Base-by-base conservation (phyloP, 1,140 invertebrate species). In the Stegodyphus mimosarum region DNA sequence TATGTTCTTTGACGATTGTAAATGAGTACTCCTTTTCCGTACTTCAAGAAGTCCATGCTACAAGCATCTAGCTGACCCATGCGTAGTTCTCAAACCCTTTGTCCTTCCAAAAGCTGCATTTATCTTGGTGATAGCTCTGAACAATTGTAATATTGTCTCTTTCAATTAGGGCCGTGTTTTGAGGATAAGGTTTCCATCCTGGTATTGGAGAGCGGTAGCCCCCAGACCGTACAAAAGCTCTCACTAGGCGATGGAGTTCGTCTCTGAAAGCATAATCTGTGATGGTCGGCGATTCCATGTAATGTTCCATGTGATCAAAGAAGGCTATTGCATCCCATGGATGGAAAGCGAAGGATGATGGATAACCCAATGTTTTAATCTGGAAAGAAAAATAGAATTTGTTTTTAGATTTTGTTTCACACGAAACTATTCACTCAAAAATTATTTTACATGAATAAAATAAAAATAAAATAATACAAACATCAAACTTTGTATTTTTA, bases 261-360 rank as follows among this genome's bases (percentile, higher is more conserved):
- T 88, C 83, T 50, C 78, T 64, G 51, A 88, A 87, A 6, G 63
- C 17, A 64, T 51, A 72, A 70, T 88, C 88, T 0, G 72, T 55
- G 53, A 55, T 5, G 2, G 70, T 83, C 18, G 87, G 88, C 18
- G 87, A n/a, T 64, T 85, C 67, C 53, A 88, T 76, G 52, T 85
- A 88, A 33, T 80, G 73, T 11, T 87, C 81, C 76, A 87, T 83
- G 53, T 87, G 76, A 17, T 87, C 87, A 33, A 88, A 87, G 74
- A 87, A 88, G 17, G 87, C 87, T n/a, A 88, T 87, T 15, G 67
- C 85, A 70, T 88, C 88, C 86, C 80, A 87, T 6, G 83, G 66
- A 79, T 88, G 88, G 53, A 88, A 88, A 52, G 76, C 79, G 60
- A 69, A 87, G 17, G 64, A 73, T 71, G 84, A 79, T 66, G 86